These are phyloP conservation scores for Xestobium rufovillosum DNA, from an alignment of 2,888 invertebrate species.

Conservation along the genomic window DNA sequence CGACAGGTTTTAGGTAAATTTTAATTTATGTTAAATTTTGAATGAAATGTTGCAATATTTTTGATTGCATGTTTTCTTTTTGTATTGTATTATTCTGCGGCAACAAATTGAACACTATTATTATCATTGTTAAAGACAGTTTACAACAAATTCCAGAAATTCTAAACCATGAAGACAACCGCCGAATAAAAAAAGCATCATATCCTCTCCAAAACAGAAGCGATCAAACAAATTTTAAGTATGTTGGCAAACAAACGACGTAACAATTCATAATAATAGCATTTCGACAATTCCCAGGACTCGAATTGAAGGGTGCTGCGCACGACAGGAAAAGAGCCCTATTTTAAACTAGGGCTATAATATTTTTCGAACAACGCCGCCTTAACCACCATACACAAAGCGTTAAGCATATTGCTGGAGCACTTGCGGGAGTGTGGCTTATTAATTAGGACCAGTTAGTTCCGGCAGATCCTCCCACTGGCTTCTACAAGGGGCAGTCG, in stretches of 20 bases:
- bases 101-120: too few species aligned
- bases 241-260: conserved; percentile 36
- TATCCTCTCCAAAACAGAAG: too few species aligned
- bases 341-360: conserved; percentile 38
- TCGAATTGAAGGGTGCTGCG: background rate
- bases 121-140: too few species aligned
- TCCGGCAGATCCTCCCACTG: conserved; percentile 5
- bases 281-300: conserved; percentile 34
- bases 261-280: conserved; percentile 36
- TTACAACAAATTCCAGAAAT: too few species aligned
- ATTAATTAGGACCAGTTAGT: conserved; percentile 38
- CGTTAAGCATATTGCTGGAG: conserved; percentile 35
- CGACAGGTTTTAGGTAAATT: too few species aligned
- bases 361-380: conserved; percentile 33
- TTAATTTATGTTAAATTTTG: too few species aligned
- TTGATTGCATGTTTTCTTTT: too few species aligned
- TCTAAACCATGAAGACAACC: too few species aligned
- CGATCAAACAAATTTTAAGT: conserved; percentile 21
- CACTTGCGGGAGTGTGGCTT: conserved; percentile 40
- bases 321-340: conserved; percentile 25
- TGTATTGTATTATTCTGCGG: too few species aligned
- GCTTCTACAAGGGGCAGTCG: conserved; percentile 3
- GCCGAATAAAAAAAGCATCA: too few species aligned
- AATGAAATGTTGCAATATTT: too few species aligned
- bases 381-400: conserved; percentile 34